Conservation (phyloP, 2,888 invertebrate genomes). For the Patella pellucida region DNA sequence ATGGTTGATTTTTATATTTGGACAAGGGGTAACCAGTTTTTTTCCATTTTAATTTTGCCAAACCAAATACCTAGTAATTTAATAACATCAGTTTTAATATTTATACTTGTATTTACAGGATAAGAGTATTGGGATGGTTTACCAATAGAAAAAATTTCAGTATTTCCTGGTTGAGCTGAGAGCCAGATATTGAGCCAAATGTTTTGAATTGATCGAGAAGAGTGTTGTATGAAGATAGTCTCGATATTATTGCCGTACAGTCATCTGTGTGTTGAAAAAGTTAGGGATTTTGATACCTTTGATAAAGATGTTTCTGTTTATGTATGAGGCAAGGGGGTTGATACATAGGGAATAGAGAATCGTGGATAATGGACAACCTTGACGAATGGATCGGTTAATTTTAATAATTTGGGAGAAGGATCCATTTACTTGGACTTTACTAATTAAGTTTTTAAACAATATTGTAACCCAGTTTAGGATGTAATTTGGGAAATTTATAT, state of each 20-base stretch:
- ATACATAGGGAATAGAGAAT: not conserved
- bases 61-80: too few species aligned
- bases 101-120: too few species aligned
- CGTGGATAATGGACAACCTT: not conserved
- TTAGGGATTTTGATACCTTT: conserved; percentile 1
- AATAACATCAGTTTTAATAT: too few species aligned
- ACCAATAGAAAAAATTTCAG: not conserved
- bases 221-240: not conserved
- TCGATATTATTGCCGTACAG: not conserved
- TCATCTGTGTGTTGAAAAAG: not conserved
- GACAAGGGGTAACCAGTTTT: too few species aligned
- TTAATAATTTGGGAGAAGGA: not conserved
- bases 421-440: not conserved
- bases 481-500: not conserved
- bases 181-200: not conserved
- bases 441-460: not conserved
- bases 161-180: not conserved
- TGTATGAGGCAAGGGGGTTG: not conserved
- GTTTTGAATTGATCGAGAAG: not conserved
- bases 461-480: not conserved
- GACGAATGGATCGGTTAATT: not conserved
- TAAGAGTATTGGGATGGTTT: not conserved
- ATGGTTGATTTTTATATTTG: too few species aligned
- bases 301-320: not conserved
- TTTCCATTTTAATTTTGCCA: too few species aligned